phyloP scores from a whole-genome alignment of 1,140 invertebrate species.

The Callitettix versicolor region DNA sequence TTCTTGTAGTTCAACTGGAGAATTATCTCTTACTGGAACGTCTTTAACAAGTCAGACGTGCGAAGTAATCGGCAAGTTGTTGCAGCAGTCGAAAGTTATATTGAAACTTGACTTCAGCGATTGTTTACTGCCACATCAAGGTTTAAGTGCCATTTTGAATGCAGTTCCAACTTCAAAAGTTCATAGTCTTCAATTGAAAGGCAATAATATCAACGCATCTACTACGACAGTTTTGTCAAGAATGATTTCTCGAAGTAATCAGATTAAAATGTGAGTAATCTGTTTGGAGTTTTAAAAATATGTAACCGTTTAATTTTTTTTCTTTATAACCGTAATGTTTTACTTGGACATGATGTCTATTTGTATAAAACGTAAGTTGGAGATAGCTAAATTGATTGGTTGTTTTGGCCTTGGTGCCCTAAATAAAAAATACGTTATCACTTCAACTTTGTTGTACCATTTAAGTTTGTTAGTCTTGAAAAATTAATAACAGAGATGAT shows the following conservation, averaged over 20 bases:
- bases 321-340: too few species aligned
- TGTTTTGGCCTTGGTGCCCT: too few species aligned
- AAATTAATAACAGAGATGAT: too few species aligned
- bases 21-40: not conserved
- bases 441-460: too few species aligned
- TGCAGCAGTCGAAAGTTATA: not conserved
- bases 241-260: not conserved
- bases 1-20: not conserved
- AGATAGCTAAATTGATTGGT: too few species aligned
- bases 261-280: slow-evolving; percentile 1
- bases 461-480: too few species aligned
- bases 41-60: not conserved
- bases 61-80: not conserved
- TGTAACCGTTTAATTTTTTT: too few species aligned
- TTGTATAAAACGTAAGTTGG: too few species aligned
- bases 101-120: not conserved
- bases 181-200: not conserved
- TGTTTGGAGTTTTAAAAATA: too few species aligned
- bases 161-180: not conserved
- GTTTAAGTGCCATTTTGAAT: not conserved
- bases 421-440: too few species aligned
- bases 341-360: too few species aligned
- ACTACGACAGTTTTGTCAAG: not conserved
- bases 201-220: slow-evolving; percentile 2
- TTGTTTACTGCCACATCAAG: slow-evolving; percentile 1